Evolutionary conservation across 2,113 vertebrate species (phyloP).

Genomic region (Paradisaea rubra): DNA sequence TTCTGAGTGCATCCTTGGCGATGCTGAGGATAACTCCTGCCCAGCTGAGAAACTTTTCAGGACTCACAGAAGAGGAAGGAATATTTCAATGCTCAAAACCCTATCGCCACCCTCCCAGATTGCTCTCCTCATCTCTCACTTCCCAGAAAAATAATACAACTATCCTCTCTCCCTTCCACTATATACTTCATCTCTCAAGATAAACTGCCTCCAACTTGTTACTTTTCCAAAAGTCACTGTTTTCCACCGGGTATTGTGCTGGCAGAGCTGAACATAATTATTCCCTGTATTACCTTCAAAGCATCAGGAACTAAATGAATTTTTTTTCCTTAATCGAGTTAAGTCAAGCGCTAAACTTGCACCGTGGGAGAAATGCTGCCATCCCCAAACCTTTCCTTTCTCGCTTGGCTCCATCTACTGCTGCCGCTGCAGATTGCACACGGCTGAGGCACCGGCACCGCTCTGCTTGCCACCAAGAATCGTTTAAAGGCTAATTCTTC

Average conservation of each 20-base stretch:
- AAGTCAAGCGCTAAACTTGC: constrained; percentile 13
- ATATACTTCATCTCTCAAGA: background rate
- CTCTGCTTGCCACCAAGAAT: background rate
- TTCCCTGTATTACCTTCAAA: background rate
- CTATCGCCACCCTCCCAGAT: background rate
- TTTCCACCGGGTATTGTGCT: background rate
- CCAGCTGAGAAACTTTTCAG: background rate
- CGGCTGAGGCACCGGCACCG: background rate
- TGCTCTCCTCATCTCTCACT: background rate
- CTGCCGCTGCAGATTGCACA: background rate
- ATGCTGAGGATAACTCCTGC: background rate
- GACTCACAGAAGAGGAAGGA: background rate
- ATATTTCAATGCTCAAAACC: background rate
- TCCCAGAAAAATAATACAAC: background rate
- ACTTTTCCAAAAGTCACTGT: background rate
- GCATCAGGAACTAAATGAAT: background rate
- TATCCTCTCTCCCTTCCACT: background rate
- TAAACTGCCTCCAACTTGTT: background rate
- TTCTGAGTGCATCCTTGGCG: rapidly evolving
- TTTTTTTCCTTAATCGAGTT: background rate
- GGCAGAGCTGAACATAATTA: background rate
- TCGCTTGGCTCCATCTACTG: constrained; percentile 59
- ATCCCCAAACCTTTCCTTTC: background rate
- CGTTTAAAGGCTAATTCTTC: background rate
- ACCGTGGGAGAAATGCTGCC: background rate